Evolutionary conservation across 1,140 invertebrate genomes (phyloP), one percentile per base, ranked within the genome.

Genomic region (Octopus sinensis): DNA sequence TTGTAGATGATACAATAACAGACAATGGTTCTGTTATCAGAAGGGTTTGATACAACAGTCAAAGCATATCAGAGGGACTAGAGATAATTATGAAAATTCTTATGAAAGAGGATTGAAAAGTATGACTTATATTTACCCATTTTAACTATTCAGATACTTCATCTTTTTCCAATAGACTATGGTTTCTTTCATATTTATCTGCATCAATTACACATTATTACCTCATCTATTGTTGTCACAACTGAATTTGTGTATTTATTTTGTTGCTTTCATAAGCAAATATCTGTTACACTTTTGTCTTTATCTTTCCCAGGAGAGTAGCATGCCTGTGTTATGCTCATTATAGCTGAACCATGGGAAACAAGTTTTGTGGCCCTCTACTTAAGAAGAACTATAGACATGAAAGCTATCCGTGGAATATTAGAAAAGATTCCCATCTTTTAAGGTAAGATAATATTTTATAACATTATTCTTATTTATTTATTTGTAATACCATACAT

Each of bases 311-410:
- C 71, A 43, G 79, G 56, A 62, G n/a, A 43, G 54, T 68, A 17
- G 53, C 43, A 53, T 54, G 30, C 68, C 23, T 54, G 52, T 82
- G 53, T 43, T 77, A 79, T 10, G 81, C 62, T 17, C 17, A 54
- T n/a, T 43, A 73, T n/a, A 77, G 68, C 79, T 82, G 82, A 83
- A 84, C 68, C 62, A 98, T 98, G 96, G 96, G 96, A 91, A 97
- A 97, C 93, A 97, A 97, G 92, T 92, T 98, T 88, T 98, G 96
- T 92, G 96, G 96, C 86, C 96, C 96, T 83, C 93, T 98, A 86
- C 95, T 96, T 89, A 94, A 96, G 92, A 97, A 97, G 92, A 95
- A 95, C 86, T 97, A 97, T 93, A 94, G 96, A 89, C 96, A 96
- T 91, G 96, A 97, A 91, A 95, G 78, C 10, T 86, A 96, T 86